A percentile compares a stretch with the other conserved stretches of the same genome.
Evolutionary conservation across 2,888 invertebrate genomes (phyloP).

Genomic region (Netelia fuscicornis): DNA sequence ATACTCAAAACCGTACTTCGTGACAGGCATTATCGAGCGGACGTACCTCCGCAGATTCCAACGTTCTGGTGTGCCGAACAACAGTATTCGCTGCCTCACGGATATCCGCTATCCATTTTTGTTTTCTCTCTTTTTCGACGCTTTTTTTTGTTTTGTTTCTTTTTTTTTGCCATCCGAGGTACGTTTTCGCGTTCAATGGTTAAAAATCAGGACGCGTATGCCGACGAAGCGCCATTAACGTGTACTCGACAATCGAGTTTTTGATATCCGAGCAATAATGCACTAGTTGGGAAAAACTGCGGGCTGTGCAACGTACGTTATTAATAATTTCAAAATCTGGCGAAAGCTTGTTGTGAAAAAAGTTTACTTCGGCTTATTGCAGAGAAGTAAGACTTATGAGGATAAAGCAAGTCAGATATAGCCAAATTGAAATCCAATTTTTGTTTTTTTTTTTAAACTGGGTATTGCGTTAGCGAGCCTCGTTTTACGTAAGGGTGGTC

Average conservation of each 20-base stretch:
- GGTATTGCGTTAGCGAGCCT: too few relatives aligned
- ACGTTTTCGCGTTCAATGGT: conserved; percentile 27
- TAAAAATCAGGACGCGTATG: conserved; percentile 50
- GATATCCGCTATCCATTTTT: conserved; percentile 35
- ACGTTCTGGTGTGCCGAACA: background rate
- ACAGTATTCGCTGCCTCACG: conserved; percentile 13
- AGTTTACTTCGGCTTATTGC: too few relatives aligned
- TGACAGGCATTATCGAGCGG: conserved; percentile 37
- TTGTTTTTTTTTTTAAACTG: too few relatives aligned
- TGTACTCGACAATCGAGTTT: conserved; percentile 20
- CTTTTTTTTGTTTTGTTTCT: background rate
- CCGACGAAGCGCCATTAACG: conserved; percentile 38
- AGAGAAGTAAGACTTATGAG: too few relatives aligned
- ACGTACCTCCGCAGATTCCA: conserved; percentile 4
- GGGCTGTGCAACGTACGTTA: too few relatives aligned
- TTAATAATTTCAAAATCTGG: too few relatives aligned
- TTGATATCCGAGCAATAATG: too few relatives aligned
- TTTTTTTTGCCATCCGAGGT: conserved; percentile 5
- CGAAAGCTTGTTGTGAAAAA: too few relatives aligned
- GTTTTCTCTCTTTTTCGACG: conserved; percentile 10
- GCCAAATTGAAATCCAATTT: too few relatives aligned
- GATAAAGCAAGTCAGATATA: too few relatives aligned
- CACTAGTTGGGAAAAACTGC: too few relatives aligned
- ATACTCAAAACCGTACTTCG: conserved; percentile 23
- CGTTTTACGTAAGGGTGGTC: too few relatives aligned